Evolutionary conservation across 2,888 invertebrate genomes (phyloP).

Genomic region (Scaptodrosophila latifasciaeformis): DNA sequence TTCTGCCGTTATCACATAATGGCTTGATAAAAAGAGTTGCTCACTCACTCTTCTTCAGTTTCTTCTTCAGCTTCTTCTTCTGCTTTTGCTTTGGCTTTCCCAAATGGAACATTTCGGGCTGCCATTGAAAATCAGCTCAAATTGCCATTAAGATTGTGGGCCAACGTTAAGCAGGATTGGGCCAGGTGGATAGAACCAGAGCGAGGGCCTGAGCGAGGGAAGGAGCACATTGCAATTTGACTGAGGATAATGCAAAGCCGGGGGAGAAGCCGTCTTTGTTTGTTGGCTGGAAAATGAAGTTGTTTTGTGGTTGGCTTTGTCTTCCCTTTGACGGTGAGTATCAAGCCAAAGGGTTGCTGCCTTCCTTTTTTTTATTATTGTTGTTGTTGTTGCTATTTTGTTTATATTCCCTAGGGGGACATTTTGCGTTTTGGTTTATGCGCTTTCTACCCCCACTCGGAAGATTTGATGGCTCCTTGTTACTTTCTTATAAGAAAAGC

Average conservation of each 20-base stretch:
- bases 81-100: no score
- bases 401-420: slow-evolving; percentile 56
- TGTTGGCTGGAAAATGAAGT: slow-evolving; percentile 36
- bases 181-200: neutral
- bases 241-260: slow-evolving; percentile 48
- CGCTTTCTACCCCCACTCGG: slow-evolving; percentile 16
- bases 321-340: neutral
- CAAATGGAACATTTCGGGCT: slow-evolving; percentile 73
- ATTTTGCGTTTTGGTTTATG: slow-evolving; percentile 67
- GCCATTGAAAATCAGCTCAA: slow-evolving; percentile 74
- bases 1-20: slow-evolving; percentile 46
- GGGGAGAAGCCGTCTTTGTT: neutral
- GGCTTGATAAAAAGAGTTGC: slow-evolving; percentile 52
- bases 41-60: neutral
- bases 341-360: slow-evolving; percentile 52
- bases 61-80: no score
- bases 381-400: slow-evolving; percentile 6
- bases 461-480: slow-evolving; percentile 12
- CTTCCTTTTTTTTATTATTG: slow-evolving; percentile 22
- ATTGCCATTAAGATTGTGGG: slow-evolving; percentile 73
- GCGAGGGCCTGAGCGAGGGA: no score
- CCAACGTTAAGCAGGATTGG: slow-evolving; percentile 1
- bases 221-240: slow-evolving; percentile 4
- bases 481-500: no score
- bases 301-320: slow-evolving; percentile 39